Evolutionary conservation across 2,888 invertebrate genomes (phyloP), one percentile per base, ranked within the genome.

Genomic region (Pheosia gnoma): DNA sequence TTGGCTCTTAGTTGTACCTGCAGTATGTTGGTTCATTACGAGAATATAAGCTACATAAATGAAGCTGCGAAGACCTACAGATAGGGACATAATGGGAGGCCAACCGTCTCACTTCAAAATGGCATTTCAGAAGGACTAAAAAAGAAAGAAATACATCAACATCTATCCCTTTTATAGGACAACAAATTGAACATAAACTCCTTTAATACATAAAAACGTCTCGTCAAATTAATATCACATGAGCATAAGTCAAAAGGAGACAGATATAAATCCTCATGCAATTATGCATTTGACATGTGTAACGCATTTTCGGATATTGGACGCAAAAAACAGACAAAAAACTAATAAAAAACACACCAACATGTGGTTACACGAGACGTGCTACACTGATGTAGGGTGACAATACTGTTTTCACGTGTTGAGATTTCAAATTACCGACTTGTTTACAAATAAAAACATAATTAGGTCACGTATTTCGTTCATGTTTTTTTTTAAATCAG

Each of bases 231-330:
- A 63, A 63, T 57, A 54, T 57, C 68, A 57, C 8, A 57, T 49
- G 67, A 39, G 47, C 47, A 56, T n/a, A 59, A 56, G 5, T 56
- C 71, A 71, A 72, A 72, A 63, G 65, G 61, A 74, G 78, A 79
- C 79, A 75, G 70, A 67, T 68, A 83, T 83, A 85, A 86, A 86
- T 86, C 81, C 67, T 68, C 57, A 63, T 68, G 77, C 79, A 84
- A 85, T 87, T 86, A 87, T 76, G 74, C 72, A 71, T 78, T 75
- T 83, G 86, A 84, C 86, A 85, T 79, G 77, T 85, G 83, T 75
- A 72, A 60, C 66, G 66, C 64, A 70, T 72, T 68, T 74, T 67
- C 61, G 63, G 57, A 66, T 64, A 53, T 63, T 38, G 52, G 54
- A 59, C 62, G 70, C 67, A 77, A 78, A 78, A 73, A 74, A 59